Percentiles rank a stretch among this genome's conserved stretches.
phyloP scores from a whole-genome alignment of 92 coral and sea anemone species.

The Paramuricea clavata region DNA sequence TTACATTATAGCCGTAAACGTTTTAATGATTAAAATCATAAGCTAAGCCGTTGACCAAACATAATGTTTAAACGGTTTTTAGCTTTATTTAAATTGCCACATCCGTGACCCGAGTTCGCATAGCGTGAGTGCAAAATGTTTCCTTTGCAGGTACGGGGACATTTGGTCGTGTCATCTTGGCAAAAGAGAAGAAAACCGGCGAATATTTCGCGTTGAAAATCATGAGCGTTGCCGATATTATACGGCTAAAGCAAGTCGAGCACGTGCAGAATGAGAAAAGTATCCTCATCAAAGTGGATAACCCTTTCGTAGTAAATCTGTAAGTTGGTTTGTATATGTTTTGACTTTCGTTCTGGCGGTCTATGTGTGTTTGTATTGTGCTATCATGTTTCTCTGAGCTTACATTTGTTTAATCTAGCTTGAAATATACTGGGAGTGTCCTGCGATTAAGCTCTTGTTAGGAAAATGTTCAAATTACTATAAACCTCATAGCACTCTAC shows the following conservation, averaged over 20 bases:
- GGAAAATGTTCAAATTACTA: too few species aligned
- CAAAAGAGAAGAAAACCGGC: constrained; percentile 81
- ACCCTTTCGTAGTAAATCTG: constrained; percentile 97
- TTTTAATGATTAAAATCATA: constrained; percentile 43
- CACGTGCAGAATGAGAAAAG: constrained; percentile 98
- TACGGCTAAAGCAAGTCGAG: constrained; percentile 97
- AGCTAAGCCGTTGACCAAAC: constrained; percentile 17
- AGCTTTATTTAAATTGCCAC: constrained; percentile 39
- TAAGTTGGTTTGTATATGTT: constrained; percentile 66
- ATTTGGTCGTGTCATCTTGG: constrained; percentile 91
- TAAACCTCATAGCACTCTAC: too few species aligned
- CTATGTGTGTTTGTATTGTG: background rate
- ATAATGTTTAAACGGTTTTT: constrained; percentile 21
- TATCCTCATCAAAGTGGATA: constrained; percentile 88
- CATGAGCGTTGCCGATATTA: constrained; percentile 97
- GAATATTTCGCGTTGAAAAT: constrained; percentile 93
- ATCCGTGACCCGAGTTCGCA: constrained; percentile 29
- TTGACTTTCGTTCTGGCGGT: constrained; percentile 26
- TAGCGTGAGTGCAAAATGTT: constrained; percentile 38
- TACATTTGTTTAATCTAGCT: background rate
- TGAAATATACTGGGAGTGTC: constrained; percentile 6
- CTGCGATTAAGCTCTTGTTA: background rate
- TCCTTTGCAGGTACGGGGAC: constrained; percentile 91
- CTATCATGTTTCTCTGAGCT: background rate
- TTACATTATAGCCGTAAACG: constrained; percentile 42